Percentiles rank a stretch among this genome's conserved stretches.
Evolutionary conservation across 2,888 invertebrate genomes (phyloP).

Genomic region (Archips xylosteana): DNA sequence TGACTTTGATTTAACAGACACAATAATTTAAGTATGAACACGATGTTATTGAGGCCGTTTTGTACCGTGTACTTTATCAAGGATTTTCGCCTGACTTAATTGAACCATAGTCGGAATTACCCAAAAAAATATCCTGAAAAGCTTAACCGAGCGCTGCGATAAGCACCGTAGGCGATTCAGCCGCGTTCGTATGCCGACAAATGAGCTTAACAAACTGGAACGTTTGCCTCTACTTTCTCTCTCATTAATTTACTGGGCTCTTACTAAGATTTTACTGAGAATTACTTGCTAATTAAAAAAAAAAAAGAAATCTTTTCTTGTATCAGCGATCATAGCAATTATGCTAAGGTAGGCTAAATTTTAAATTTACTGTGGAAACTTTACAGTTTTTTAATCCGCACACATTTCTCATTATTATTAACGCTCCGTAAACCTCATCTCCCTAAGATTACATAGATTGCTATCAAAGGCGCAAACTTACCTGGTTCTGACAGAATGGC

Average conservation of each 20-base stretch:
- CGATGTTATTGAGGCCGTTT: no score
- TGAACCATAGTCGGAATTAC: background rate
- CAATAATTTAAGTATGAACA: no score
- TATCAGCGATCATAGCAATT: background rate
- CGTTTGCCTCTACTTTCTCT: constrained; percentile 50
- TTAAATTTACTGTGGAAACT: background rate
- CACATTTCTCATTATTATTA: constrained; percentile 5
- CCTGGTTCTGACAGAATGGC: constrained; percentile 33
- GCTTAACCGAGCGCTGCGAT: background rate
- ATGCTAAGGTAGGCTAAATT: background rate
- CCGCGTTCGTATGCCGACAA: constrained; percentile 43
- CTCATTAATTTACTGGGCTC: constrained; percentile 51
- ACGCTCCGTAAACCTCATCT: constrained; percentile 7
- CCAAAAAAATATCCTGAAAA: background rate
- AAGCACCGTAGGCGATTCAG: constrained; percentile 4
- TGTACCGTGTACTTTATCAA: background rate
- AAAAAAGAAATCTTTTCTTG: background rate
- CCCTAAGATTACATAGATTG: constrained; percentile 22
- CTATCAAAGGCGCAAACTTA: constrained; percentile 32
- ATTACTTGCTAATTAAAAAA: constrained; percentile 26
- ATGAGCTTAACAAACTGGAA: constrained; percentile 58
- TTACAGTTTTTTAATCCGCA: constrained; percentile 1
- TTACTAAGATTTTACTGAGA: constrained; percentile 37
- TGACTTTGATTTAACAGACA: no score
- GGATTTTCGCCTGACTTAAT: background rate